A percentile compares a stretch with the other conserved stretches of the same genome.
Conservation (phyloP, 2,113 vertebrate genomes). For the Piaya cayana region DNA sequence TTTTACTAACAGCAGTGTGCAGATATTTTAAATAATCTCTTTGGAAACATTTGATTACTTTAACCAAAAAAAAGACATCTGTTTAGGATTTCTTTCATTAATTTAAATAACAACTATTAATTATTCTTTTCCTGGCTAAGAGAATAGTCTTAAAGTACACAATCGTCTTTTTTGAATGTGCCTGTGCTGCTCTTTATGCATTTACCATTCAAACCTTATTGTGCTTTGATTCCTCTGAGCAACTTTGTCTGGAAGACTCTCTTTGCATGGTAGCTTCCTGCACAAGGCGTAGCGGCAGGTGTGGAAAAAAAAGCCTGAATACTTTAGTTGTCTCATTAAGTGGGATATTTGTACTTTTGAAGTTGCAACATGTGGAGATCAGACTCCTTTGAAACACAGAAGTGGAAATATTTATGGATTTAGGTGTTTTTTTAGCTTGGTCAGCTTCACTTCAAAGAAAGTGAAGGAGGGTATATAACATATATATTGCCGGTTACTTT, state of each 20-base stretch:
- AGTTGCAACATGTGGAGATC: neutral
- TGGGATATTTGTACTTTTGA: neutral
- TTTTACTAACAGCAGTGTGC: neutral
- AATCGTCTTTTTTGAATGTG: neutral
- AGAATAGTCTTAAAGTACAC: neutral
- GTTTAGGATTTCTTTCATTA: neutral
- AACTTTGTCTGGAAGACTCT: neutral
- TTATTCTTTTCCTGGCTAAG: neutral
- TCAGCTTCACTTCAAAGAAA: conserved; percentile 5
- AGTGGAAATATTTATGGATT: neutral
- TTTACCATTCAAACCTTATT: neutral
- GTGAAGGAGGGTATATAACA: neutral
- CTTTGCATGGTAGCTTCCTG: neutral
- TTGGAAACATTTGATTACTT: neutral
- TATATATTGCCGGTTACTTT: neutral
- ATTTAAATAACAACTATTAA: neutral
- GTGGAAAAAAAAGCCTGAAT: neutral
- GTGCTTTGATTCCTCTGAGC: neutral
- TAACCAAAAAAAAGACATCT: neutral
- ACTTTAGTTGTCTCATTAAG: neutral
- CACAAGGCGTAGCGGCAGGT: neutral
- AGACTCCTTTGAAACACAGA: neutral
- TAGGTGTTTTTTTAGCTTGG: neutral
- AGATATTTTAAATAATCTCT: neutral
- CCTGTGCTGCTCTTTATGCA: neutral